Evolutionary conservation across 2,797 vertebrate genomes (phyloP).

Genomic region (Lemur catta): DNA sequence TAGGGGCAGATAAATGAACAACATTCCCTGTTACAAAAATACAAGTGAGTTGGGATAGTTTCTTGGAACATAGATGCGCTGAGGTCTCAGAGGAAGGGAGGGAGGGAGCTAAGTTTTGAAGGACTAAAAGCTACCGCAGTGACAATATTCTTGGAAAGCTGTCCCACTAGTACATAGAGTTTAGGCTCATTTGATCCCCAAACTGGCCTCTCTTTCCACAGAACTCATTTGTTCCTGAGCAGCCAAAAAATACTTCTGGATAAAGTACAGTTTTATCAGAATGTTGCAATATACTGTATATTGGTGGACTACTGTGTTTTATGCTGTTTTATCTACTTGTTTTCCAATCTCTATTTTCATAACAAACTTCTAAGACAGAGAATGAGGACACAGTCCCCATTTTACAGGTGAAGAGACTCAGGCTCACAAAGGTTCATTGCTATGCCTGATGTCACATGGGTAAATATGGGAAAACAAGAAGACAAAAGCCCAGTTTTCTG

Average conservation of each 20-base stretch:
- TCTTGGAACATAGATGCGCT: background rate
- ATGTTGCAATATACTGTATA: background rate
- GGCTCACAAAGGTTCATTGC: background rate
- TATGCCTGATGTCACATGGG: background rate
- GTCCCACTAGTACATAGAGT: background rate
- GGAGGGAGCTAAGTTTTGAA: background rate
- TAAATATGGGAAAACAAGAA: background rate
- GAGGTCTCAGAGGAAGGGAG: background rate
- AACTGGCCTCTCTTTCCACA: background rate
- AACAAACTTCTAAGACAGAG: background rate
- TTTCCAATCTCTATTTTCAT: background rate
- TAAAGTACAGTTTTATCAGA: background rate
- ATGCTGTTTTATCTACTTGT: background rate
- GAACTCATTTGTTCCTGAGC: background rate
- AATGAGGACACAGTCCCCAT: background rate
- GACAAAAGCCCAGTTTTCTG: background rate
- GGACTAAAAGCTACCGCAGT: background rate
- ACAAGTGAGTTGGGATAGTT: background rate
- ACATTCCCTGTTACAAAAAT: background rate
- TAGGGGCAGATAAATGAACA: background rate
- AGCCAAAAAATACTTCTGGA: background rate
- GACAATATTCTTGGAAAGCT: background rate
- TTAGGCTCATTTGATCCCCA: background rate
- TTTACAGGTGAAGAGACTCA: background rate
- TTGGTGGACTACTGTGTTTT: background rate